Percentiles rank a stretch among this genome's conserved stretches.
Conservation (phyloP, 2,797 vertebrate genomes). For the Euthynnus affinis region DNA sequence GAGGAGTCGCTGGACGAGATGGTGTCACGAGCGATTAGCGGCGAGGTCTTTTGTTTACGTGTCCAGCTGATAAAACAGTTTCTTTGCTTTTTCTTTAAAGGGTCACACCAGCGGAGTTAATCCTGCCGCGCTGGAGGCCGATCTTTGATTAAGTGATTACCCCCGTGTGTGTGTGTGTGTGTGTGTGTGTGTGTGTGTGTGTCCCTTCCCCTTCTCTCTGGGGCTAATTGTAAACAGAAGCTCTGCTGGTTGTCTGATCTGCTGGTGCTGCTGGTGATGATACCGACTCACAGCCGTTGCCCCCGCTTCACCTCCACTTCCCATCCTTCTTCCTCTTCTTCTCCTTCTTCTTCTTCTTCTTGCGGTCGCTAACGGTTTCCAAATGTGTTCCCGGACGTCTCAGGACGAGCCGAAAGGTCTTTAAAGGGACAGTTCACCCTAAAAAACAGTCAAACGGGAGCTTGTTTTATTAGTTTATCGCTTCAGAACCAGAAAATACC, state of each 20-base stretch:
- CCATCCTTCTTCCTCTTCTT: conserved; percentile 53
- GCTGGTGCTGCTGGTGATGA: conserved; percentile 26
- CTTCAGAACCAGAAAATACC: too few species aligned
- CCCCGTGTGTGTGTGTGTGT: not conserved
- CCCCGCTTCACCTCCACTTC: conserved; percentile 42
- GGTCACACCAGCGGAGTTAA: not conserved
- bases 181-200: not conserved
- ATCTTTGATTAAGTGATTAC: conserved; percentile 73
- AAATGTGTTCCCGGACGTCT: conserved; percentile 70
- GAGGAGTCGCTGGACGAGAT: too few species aligned
- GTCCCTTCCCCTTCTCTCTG: conserved; percentile 23
- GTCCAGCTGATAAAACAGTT: not conserved
- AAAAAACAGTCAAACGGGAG: not conserved
- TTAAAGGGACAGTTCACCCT: not conserved
- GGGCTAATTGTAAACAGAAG: conserved; percentile 81
- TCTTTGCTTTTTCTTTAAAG: not conserved
- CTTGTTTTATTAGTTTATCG: too few species aligned
- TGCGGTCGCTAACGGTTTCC: conserved; percentile 81
- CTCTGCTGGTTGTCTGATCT: conserved; percentile 70
- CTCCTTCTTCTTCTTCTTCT: too few species aligned
- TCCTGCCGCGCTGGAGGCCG: conserved; percentile 49
- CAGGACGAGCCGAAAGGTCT: not conserved
- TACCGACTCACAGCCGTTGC: conserved; percentile 47
- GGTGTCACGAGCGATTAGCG: too few species aligned
- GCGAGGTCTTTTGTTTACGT: too few species aligned